Evolutionary conservation across 35 echinoderm and acorn worm genomes (phyloP).

Genomic region (Chiridota heheva): DNA sequence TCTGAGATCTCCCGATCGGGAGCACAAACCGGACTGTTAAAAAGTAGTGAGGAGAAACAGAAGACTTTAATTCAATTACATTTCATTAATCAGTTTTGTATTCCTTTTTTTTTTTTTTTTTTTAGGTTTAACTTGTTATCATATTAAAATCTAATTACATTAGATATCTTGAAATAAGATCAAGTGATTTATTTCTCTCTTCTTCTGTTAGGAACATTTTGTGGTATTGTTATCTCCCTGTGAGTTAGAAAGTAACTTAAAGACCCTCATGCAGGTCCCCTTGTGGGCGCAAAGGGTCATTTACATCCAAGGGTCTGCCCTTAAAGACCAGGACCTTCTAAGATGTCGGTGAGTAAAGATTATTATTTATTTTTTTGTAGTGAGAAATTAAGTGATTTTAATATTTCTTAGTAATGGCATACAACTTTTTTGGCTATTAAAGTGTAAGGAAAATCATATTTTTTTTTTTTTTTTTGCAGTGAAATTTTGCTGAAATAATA

Average conservation of each 20-base stretch:
- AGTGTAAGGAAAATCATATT: background rate
- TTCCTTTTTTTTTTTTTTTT: too few species aligned
- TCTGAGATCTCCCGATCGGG: too few species aligned
- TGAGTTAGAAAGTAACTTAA: slow-evolving; percentile 78
- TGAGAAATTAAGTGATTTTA: background rate
- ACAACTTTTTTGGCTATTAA: too few species aligned
- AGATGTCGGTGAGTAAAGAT: slow-evolving; percentile 67
- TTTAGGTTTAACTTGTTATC: too few species aligned
- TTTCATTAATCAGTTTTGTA: too few species aligned
- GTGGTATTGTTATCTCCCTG: slow-evolving; percentile 92
- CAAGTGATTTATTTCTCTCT: slow-evolving; percentile 13
- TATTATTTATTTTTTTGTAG: background rate
- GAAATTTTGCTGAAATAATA: too few species aligned
- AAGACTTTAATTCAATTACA: too few species aligned
- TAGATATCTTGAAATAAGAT: too few species aligned
- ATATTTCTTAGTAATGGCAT: background rate
- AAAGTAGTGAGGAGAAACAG: too few species aligned
- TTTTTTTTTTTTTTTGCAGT: too few species aligned
- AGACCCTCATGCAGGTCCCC: slow-evolving; percentile 78
- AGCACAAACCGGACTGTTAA: too few species aligned
- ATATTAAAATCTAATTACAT: too few species aligned
- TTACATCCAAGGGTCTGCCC: slow-evolving; percentile 88
- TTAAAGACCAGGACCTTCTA: slow-evolving; percentile 83
- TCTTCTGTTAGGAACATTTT: slow-evolving; percentile 77
- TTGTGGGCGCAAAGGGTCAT: slow-evolving; percentile 94